Evolutionary conservation across 2,888 invertebrate species (phyloP), one percentile per base, ranked within the genome.

Genomic region (Sinodicranocentrus sp.): DNA sequence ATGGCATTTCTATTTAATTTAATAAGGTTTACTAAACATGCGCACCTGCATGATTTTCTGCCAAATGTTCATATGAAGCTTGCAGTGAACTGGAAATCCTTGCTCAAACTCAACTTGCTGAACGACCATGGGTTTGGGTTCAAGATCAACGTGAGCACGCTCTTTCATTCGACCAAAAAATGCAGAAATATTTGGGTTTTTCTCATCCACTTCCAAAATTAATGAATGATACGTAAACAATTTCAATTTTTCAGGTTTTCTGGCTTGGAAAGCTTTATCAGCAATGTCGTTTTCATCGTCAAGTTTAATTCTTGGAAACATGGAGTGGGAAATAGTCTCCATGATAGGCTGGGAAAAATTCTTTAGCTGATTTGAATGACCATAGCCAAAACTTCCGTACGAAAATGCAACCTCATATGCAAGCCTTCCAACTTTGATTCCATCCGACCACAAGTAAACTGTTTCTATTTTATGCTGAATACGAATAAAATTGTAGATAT

Each of bases 21-120:
- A n/a, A n/a, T n/a, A n/a, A n/a, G n/a, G n/a, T n/a, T 48, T 3
- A 48, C 15, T 48, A 3, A 48, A n/a, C 48, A 48, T 48, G 48
- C 15, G 15, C 26, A 77, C 77, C 54, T 86, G 82, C 19, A 86
- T 17, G 1, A 43, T 19, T 3, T 73, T 85, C 54, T 88, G 88
- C 39, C 73, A 82, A 71, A 88, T 88, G 17, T 87, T 85, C 83
- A 87, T 87, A 21, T 87, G 79, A 0, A 88, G 70, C 68, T 84
- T 84, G 33, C 84, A 84, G 54, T 87, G 85, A 19, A 83, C 54
- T 0, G 88, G 88, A 52, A 83, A 68, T 0, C 87, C 87, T 17
- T 83, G 70, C 0, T 73, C 33, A 54, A 88, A 87, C 15, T 87
- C 80, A 0, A 88, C 88, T 59, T 87, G 86, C 6, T 87, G 82